A percentile compares a stretch with the other conserved stretches of the same genome.
phyloP scores from a whole-genome alignment of 2,113 vertebrate species.

The Nerophis lumbriciformis region DNA sequence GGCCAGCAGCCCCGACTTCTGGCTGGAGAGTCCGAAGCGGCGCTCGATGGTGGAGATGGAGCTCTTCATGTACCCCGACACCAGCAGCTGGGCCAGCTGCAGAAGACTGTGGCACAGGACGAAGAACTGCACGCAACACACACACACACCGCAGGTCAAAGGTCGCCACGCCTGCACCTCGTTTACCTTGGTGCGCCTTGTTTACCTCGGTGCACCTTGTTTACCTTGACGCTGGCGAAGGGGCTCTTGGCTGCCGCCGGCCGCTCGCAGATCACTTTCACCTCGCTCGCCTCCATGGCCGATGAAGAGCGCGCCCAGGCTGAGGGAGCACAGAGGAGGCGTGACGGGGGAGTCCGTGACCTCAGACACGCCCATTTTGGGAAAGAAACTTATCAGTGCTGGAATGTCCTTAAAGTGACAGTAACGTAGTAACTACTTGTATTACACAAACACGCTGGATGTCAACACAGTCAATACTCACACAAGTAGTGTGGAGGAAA shows the following conservation, averaged over 20 bases:
- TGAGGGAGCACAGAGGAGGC: conserved; percentile 11
- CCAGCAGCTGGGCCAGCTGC: conserved; percentile 84
- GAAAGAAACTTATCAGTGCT: conserved; percentile 11
- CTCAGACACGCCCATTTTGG: not conserved
- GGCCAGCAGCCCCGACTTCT: conserved; percentile 82
- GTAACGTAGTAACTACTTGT: too few species aligned
- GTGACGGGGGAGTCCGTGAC: not conserved
- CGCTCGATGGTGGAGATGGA: conserved; percentile 91
- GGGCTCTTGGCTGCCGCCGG: conserved; percentile 7
- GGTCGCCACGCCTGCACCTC: too few species aligned
- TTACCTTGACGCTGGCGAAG: conserved; percentile 69
- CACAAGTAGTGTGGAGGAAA: too few species aligned
- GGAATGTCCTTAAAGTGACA: not conserved
- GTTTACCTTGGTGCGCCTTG: too few species aligned
- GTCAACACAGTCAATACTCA: too few species aligned
- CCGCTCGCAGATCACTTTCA: conserved; percentile 9
- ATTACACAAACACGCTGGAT: too few species aligned
- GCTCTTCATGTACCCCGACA: conserved; percentile 90
- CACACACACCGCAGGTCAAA: not conserved
- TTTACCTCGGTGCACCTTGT: too few species aligned
- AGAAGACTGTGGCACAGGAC: conserved; percentile 88
- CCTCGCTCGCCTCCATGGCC: conserved; percentile 43
- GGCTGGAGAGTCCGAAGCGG: conserved; percentile 88
- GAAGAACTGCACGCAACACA: conserved; percentile 77
- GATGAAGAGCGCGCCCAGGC: not conserved